Conservation (phyloP, 2,888 invertebrate species). For the Lordiphosa fenestrarum region DNA sequence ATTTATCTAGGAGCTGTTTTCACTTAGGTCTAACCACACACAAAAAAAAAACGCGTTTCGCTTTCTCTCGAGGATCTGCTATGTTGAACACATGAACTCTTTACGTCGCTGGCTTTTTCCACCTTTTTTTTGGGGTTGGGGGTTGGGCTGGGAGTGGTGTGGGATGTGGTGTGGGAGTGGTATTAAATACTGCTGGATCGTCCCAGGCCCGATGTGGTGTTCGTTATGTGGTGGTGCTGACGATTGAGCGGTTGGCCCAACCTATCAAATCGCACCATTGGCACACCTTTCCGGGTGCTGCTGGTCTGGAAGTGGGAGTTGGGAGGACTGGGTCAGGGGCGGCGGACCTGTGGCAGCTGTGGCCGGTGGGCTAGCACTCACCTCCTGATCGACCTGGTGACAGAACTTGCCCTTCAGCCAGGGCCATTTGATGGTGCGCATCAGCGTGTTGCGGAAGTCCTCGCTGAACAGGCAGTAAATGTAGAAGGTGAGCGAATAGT, state of each 20-base stretch:
- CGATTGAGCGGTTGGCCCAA: slow-evolving; percentile 55
- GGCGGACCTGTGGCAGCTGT: slow-evolving; percentile 35
- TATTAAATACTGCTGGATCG: slow-evolving; percentile 78
- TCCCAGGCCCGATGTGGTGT: slow-evolving; percentile 76
- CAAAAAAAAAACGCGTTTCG: no score
- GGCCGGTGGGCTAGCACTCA: slow-evolving; percentile 58
- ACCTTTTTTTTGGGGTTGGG: background rate
- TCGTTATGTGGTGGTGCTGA: slow-evolving; percentile 78
- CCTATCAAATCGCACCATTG: slow-evolving; percentile 57
- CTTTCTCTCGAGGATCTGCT: no score
- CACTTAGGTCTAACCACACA: no score
- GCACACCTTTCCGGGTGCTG: slow-evolving; percentile 28
- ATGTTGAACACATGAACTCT: no score
- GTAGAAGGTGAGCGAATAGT: slow-evolving; percentile 89
- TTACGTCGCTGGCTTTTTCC: no score
- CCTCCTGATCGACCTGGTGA: slow-evolving; percentile 76
- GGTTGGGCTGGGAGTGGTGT: background rate
- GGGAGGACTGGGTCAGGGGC: slow-evolving; percentile 5
- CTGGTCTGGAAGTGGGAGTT: slow-evolving; percentile 44
- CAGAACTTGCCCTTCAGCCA: slow-evolving; percentile 79
- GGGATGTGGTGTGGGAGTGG: background rate
- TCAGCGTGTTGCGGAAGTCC: slow-evolving; percentile 87
- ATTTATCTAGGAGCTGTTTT: no score
- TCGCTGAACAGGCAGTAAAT: slow-evolving; percentile 89
- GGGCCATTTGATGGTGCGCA: slow-evolving; percentile 84